phyloP scores from a whole-genome alignment of 2,888 invertebrate species.

The Stomorhina lunata region DNA sequence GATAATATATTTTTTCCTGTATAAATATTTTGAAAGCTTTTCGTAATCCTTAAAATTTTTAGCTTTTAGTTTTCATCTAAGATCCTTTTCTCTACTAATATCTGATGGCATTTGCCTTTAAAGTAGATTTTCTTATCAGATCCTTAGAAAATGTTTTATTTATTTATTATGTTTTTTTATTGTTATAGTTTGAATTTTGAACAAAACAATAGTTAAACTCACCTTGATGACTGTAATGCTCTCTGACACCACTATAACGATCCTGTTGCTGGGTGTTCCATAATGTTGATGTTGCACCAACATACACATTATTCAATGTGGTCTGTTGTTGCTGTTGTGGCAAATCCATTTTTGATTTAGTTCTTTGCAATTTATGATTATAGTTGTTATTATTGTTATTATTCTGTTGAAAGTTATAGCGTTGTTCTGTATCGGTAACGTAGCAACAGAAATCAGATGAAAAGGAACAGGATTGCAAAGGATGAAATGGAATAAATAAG shows the following conservation, averaged over 20 bases:
- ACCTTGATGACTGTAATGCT: slow-evolving; percentile 74
- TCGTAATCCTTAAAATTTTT: background rate
- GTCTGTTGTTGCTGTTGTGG: slow-evolving; percentile 68
- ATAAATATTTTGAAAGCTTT: background rate
- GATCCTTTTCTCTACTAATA: background rate
- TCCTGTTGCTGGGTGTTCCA: slow-evolving; percentile 77
- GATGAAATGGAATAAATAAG: slow-evolving; percentile 5
- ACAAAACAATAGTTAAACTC: slow-evolving; percentile 66
- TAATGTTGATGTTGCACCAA: slow-evolving; percentile 78
- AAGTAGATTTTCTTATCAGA: slow-evolving; percentile 32
- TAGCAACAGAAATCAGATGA: slow-evolving; percentile 9
- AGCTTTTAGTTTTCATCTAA: background rate
- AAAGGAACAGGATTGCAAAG: background rate
- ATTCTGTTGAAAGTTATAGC: slow-evolving; percentile 63
- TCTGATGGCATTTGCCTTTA: background rate
- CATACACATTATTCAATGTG: slow-evolving; percentile 76
- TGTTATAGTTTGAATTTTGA: background rate
- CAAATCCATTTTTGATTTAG: slow-evolving; percentile 73
- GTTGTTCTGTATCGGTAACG: slow-evolving; percentile 63
- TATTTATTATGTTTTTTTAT: background rate
- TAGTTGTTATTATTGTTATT: slow-evolving; percentile 62
- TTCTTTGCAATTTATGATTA: slow-evolving; percentile 75
- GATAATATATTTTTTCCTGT: too few species aligned
- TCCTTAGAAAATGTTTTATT: background rate
- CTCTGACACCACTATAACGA: slow-evolving; percentile 68